Conservation (phyloP, 1,140 invertebrate species). For the Adelges cooleyi region DNA sequence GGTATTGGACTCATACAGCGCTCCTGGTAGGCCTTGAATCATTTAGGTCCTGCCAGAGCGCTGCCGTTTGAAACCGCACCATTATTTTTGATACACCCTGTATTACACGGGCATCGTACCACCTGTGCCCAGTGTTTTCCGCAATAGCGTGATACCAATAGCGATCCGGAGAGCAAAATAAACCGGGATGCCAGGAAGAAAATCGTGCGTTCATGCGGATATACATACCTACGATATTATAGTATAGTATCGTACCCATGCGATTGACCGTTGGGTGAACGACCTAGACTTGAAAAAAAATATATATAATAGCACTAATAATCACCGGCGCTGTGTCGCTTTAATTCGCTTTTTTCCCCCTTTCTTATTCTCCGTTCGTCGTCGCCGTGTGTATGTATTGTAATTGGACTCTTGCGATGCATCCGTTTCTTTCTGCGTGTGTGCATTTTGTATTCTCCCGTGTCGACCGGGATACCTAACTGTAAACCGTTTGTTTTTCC, state of each 20-base stretch:
- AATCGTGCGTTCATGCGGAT: constrained; percentile 5
- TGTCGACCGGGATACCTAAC: too few species aligned
- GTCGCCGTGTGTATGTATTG: background rate
- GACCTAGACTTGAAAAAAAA: constrained; percentile 8
- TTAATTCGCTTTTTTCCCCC: constrained; percentile 8
- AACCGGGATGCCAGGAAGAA: background rate
- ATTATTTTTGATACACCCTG: too few species aligned
- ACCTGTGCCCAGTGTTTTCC: too few species aligned
- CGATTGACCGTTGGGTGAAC: constrained; percentile 11
- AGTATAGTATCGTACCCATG: background rate
- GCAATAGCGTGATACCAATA: too few species aligned
- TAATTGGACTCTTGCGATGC: constrained; percentile 10
- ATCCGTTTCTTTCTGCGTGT: background rate
- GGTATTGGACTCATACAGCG: too few species aligned
- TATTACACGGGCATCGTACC: too few species aligned
- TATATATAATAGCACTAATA: too few species aligned
- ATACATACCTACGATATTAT: background rate
- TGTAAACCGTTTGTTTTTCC: background rate
- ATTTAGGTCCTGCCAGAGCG: too few species aligned
- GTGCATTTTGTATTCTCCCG: background rate
- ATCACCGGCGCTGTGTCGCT: background rate
- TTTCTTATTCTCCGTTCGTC: too few species aligned
- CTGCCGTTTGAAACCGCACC: too few species aligned
- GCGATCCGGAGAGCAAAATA: too few species aligned
- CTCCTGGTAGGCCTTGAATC: too few species aligned